Conservation (phyloP, 2,888 invertebrate species). For the Machimus atricapillus region DNA sequence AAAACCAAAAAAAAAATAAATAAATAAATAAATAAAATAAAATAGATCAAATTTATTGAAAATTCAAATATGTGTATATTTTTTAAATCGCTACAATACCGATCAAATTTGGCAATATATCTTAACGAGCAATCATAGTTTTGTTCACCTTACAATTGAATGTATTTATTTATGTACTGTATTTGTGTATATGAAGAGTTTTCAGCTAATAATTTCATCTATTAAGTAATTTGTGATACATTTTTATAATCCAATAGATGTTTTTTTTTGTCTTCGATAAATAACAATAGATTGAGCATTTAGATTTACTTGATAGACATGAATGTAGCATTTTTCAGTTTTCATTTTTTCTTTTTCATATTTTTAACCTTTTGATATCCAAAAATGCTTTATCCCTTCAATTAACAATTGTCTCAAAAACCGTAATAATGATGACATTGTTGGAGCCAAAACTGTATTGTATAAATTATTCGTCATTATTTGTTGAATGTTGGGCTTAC, state of each 20-base stretch:
- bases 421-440: too few relatives aligned
- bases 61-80: constrained; percentile 3
- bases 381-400: neutral
- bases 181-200: constrained; percentile 6
- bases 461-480: too few relatives aligned
- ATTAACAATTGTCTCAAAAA: too few relatives aligned
- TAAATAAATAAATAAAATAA: neutral
- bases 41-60: neutral
- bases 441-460: too few relatives aligned
- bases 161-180: constrained; percentile 16
- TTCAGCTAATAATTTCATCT: neutral
- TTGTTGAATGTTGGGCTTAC: too few relatives aligned
- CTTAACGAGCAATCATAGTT: neutral
- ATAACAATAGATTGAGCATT: neutral
- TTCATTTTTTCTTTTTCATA: neutral
- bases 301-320: neutral
- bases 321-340: neutral
- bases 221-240: constrained; percentile 11
- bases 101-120: constrained; percentile 12
- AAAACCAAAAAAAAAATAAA: neutral
- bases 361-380: neutral
- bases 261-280: neutral
- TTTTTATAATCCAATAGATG: neutral
- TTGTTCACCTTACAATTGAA: neutral
- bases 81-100: neutral